phyloP scores from a whole-genome alignment of 2,888 invertebrate species.

The Corbicula japonica region DNA sequence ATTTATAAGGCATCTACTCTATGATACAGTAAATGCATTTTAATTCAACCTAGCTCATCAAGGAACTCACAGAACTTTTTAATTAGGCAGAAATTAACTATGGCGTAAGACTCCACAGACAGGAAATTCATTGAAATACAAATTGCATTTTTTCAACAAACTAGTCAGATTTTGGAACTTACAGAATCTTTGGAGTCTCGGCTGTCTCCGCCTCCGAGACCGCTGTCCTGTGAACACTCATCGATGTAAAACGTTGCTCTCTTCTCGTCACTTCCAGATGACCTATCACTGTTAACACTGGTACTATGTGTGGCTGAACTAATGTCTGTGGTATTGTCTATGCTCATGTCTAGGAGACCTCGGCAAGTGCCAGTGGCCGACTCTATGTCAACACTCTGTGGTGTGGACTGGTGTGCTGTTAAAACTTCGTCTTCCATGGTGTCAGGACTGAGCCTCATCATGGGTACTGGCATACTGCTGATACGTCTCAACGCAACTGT shows the following conservation, averaged over 20 bases:
- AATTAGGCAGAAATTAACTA: too few species aligned
- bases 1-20: too few species aligned
- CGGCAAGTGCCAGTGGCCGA: constrained; percentile 8
- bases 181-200: constrained; percentile 60
- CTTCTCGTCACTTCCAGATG: constrained; percentile 25
- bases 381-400: constrained; percentile 33
- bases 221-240: constrained; percentile 84
- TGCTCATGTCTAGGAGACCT: constrained; percentile 18
- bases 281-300: constrained; percentile 19
- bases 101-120: too few species aligned
- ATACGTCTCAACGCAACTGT: constrained; percentile 79
- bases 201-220: constrained; percentile 79
- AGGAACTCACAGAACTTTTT: too few species aligned
- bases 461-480: constrained; percentile 77
- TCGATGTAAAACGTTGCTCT: constrained; percentile 68
- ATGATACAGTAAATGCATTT: too few species aligned
- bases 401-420: constrained; percentile 43
- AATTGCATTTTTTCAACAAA: too few species aligned
- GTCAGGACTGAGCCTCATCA: constrained; percentile 67
- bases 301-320: constrained; percentile 39
- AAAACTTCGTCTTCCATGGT: constrained; percentile 45
- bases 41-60: too few species aligned
- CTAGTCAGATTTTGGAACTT: constrained; percentile 29
- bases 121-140: too few species aligned
- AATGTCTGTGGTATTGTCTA: constrained; percentile 45